Evolutionary conservation across 2,797 vertebrate genomes (phyloP).

Genomic region (Sylvia borin): DNA sequence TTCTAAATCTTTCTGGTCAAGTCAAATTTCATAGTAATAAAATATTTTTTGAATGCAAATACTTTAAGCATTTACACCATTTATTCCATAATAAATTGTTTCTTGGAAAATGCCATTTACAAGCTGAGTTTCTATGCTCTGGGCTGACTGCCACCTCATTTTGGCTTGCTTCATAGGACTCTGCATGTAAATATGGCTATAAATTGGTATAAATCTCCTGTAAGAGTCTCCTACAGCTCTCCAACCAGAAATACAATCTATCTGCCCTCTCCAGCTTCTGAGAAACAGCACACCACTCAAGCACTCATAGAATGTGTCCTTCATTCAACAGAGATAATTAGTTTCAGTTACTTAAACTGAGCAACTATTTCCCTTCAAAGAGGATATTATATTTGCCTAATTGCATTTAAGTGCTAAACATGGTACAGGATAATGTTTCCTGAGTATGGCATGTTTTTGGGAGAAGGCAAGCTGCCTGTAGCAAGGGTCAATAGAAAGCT

Average conservation of each 20-base stretch:
- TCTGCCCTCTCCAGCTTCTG: conserved; percentile 28
- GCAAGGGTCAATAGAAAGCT: conserved; percentile 38
- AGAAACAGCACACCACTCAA: conserved; percentile 42
- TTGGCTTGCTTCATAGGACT: conserved; percentile 30
- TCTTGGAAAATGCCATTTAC: conserved; percentile 32
- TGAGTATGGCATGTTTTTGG: background rate
- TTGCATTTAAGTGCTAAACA: conserved; percentile 68
- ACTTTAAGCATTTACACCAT: background rate
- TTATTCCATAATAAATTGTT: conserved; percentile 29
- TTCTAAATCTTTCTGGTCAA: background rate
- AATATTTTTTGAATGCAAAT: background rate
- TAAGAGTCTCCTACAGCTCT: conserved; percentile 5
- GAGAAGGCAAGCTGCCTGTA: conserved; percentile 3
- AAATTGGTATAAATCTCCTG: conserved; percentile 41
- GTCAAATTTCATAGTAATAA: background rate
- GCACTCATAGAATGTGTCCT: conserved; percentile 43
- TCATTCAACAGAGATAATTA: conserved; percentile 67
- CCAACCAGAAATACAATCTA: conserved; percentile 24
- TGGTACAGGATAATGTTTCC: conserved; percentile 61
- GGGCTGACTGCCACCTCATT: conserved; percentile 21
- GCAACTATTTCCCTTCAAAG: conserved; percentile 69
- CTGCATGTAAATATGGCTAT: conserved; percentile 24
- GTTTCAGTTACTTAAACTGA: conserved; percentile 70
- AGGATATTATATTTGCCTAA: conserved; percentile 73
- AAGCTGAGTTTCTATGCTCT: conserved; percentile 21